Conservation (phyloP, 37 sponge, comb jelly and placozoan species). For the Ianthella basta region DNA sequence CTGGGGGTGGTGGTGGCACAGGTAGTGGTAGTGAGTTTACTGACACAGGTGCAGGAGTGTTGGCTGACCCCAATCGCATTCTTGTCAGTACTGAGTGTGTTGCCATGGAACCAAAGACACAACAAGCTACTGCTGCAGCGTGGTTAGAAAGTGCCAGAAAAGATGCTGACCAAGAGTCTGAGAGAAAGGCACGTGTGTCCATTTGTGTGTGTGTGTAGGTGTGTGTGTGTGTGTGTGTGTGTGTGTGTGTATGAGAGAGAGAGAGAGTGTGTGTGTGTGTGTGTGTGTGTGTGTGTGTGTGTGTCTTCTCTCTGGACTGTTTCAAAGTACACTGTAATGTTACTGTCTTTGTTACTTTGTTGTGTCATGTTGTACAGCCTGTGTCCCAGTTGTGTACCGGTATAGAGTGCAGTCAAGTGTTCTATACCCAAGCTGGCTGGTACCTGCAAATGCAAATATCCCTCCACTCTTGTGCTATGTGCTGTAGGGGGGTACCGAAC, state of each 20-base stretch:
- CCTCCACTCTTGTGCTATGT: background rate
- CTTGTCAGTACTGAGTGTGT: background rate
- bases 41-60: too few species aligned
- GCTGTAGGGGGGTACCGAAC: background rate
- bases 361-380: too few species aligned
- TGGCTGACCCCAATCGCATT: background rate
- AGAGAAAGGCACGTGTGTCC: background rate
- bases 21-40: too few species aligned
- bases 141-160: conserved; percentile 63
- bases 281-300: conserved; percentile 7
- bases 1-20: too few species aligned
- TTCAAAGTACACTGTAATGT: too few species aligned
- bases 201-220: conserved; percentile 5
- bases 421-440: background rate
- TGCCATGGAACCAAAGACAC: background rate
- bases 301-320: background rate
- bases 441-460: background rate
- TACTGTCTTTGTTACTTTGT: too few species aligned
- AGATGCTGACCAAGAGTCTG: conserved; percentile 4
- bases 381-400: too few species aligned
- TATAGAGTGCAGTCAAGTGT: background rate
- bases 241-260: background rate
- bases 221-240: conserved; percentile 19
- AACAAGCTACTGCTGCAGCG: background rate
- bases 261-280: background rate